Conservation (phyloP, 2,888 invertebrate species). For the Agriopis leucophaearia region DNA sequence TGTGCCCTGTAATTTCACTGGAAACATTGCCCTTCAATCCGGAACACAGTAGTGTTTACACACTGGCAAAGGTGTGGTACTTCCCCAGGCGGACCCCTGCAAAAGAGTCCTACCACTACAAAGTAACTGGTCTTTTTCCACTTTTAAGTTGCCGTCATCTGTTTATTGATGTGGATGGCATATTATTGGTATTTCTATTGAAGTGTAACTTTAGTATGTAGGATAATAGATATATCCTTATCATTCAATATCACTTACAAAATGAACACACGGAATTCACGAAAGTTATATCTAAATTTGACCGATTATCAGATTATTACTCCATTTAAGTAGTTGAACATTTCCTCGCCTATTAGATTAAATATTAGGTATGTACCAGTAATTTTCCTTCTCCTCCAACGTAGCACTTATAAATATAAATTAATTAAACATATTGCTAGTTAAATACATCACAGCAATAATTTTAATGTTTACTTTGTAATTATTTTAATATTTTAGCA, state of each 20-base stretch:
- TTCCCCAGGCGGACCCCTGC: no score
- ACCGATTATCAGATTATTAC: constrained; percentile 6
- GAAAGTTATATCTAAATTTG: neutral
- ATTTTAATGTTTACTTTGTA: constrained; percentile 27
- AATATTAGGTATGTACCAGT: constrained; percentile 23
- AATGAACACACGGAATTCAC: constrained; percentile 13
- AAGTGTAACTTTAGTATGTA: neutral
- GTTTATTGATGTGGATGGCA: constrained; percentile 9
- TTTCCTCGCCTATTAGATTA: constrained; percentile 22
- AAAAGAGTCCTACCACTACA: no score
- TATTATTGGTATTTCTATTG: neutral
- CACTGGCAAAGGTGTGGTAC: no score
- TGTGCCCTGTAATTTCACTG: no score
- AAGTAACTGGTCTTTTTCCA: neutral
- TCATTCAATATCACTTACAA: constrained; percentile 8
- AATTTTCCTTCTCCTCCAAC: constrained; percentile 31
- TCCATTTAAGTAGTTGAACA: constrained; percentile 16
- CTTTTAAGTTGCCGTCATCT: neutral
- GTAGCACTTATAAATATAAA: constrained; percentile 21
- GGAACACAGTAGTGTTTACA: no score
- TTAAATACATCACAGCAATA: constrained; percentile 32
- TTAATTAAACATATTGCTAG: constrained; percentile 27
- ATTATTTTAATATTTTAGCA: constrained; percentile 8
- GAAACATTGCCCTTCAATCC: no score
- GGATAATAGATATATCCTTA: neutral